Evolutionary conservation across 2,888 invertebrate genomes (phyloP).

Genomic region (Sycophila texana): DNA sequence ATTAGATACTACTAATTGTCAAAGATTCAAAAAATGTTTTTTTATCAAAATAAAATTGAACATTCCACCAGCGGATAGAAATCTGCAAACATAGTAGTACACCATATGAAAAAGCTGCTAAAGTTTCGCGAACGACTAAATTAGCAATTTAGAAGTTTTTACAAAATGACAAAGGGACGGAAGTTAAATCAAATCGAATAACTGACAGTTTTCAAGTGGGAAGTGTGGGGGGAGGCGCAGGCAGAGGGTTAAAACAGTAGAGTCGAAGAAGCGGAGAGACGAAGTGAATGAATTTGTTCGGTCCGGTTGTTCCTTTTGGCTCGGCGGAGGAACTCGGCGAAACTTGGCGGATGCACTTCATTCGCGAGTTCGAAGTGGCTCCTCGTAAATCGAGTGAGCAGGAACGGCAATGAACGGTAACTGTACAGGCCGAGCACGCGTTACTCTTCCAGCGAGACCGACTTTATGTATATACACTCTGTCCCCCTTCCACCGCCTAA

Average conservation of each 20-base stretch:
- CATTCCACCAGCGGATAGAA: too few relatives aligned
- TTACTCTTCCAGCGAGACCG: conserved; percentile 14
- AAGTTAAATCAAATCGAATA: too few relatives aligned
- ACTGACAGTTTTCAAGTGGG: too few relatives aligned
- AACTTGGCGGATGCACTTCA: conserved; percentile 34
- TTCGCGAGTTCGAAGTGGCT: conserved; percentile 29
- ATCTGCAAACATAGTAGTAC: too few relatives aligned
- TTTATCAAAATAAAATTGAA: too few relatives aligned
- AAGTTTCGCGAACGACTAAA: too few relatives aligned
- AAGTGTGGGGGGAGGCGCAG: conserved; percentile 10
- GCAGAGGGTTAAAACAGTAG: too few relatives aligned
- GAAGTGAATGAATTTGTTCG: conserved; percentile 19
- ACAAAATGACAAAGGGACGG: too few relatives aligned
- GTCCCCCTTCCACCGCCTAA: background rate
- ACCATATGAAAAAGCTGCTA: too few relatives aligned
- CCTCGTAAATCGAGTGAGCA: conserved; percentile 42
- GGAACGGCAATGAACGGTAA: conserved; percentile 39
- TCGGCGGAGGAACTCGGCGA: background rate
- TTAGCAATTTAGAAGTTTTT: too few relatives aligned
- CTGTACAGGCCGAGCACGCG: conserved; percentile 23
- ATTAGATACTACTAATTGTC: too few relatives aligned
- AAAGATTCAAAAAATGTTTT: too few relatives aligned
- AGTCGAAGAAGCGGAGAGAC: background rate
- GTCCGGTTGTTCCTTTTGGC: conserved; percentile 30
- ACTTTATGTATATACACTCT: background rate